These are phyloP conservation scores for Ictidomys tridecemlineatus DNA, from an alignment of 2,113 vertebrate species.

Conservation along the genomic window DNA sequence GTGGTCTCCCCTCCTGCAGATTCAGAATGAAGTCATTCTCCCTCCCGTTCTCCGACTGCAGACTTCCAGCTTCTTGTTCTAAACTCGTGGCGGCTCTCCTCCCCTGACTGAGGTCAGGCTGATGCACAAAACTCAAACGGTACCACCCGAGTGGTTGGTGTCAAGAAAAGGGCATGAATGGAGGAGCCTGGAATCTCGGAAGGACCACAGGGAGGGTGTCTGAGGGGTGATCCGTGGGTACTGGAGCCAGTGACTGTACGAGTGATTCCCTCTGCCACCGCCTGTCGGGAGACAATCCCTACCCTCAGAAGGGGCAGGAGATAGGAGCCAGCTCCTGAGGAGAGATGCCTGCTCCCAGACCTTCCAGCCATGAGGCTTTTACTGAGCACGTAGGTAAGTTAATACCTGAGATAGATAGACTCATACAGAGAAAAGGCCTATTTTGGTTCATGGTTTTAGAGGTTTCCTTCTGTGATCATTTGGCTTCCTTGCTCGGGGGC, in stretches of 20 bases:
- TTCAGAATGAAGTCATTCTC: background rate
- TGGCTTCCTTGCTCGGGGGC: background rate
- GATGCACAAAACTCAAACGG: background rate
- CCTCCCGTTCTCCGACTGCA: background rate
- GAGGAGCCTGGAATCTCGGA: background rate
- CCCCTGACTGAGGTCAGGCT: background rate
- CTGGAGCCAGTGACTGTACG: background rate
- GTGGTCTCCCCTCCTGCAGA: no score
- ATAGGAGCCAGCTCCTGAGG: background rate
- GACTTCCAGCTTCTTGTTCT: no score
- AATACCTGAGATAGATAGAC: background rate
- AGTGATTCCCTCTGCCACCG: background rate
- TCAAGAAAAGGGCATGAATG: background rate
- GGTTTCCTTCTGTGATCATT: no score
- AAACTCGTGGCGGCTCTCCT: background rate
- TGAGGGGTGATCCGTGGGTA: background rate
- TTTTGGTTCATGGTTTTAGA: background rate
- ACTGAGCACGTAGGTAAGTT: background rate
- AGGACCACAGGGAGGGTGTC: rapidly evolving
- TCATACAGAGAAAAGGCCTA: no score
- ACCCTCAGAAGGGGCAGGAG: background rate
- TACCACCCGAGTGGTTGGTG: background rate
- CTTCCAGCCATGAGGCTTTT: background rate
- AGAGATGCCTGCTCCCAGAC: background rate
- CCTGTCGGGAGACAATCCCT: background rate